Conservation (phyloP, 2,797 vertebrate species). For the Lacerta viridis region DNA sequence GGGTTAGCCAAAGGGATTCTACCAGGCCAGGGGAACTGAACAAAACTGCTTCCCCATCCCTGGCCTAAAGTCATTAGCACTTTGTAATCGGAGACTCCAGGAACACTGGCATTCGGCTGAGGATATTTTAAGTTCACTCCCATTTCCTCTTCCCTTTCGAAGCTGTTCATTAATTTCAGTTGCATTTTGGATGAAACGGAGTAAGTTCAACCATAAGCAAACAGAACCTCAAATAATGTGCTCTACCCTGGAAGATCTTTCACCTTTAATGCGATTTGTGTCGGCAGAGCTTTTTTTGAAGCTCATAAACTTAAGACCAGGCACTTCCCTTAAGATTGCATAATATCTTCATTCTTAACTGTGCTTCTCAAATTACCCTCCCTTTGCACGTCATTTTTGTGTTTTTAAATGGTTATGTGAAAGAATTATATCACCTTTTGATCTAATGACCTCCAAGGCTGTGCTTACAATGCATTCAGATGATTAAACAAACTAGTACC, state of each 20-base stretch:
- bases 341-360: neutral
- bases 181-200: neutral
- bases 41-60: too few relatives aligned
- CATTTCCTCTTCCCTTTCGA: neutral
- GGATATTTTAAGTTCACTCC: neutral
- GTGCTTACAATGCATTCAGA: neutral
- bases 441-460: neutral
- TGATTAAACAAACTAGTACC: neutral
- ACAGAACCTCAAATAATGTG: neutral
- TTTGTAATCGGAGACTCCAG: neutral
- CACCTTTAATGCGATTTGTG: neutral
- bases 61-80: neutral
- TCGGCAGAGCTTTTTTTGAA: neutral
- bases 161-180: neutral
- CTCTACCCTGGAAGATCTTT: neutral
- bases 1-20: neutral
- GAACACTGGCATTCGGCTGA: neutral
- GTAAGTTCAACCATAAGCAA: neutral
- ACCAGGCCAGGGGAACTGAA: too few relatives aligned
- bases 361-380: neutral
- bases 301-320: neutral
- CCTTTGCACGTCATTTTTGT: neutral
- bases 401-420: neutral
- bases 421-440: neutral
- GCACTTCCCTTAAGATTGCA: neutral